Conservation (phyloP, 1,140 invertebrate genomes). For the Drosophila novamexicana region DNA sequence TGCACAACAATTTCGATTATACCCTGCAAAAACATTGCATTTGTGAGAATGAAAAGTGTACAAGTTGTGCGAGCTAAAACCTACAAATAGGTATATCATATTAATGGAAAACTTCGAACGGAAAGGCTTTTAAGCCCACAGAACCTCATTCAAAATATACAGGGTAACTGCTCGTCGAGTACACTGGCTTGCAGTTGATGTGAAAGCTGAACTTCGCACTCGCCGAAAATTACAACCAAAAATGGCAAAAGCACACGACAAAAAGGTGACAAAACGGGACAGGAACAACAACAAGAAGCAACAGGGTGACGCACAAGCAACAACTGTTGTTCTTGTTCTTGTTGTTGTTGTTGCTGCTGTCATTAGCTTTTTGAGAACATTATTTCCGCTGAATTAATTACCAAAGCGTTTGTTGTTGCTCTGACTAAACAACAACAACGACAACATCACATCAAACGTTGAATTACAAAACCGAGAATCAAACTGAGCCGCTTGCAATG, state of each 20-base stretch:
- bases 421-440: constrained; percentile 13
- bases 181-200: neutral
- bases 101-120: no score
- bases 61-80: no score
- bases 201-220: constrained; percentile 41
- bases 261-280: constrained; percentile 48
- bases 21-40: neutral
- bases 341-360: constrained; percentile 19
- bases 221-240: constrained; percentile 37
- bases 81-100: no score
- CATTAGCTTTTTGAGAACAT: constrained; percentile 46
- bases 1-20: constrained; percentile 1
- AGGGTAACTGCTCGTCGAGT: neutral
- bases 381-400: constrained; percentile 78
- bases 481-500: constrained; percentile 46
- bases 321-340: constrained; percentile 14
- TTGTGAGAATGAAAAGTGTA: neutral
- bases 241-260: constrained; percentile 44
- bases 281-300: neutral
- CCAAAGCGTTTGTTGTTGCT: constrained; percentile 22
- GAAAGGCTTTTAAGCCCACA: no score
- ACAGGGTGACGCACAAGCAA: constrained; percentile 2
- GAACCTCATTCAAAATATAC: neutral
- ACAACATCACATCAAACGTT: constrained; percentile 9
- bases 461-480: constrained; percentile 27